Conservation (phyloP, 2,113 vertebrate species). For the Petrocephalus microphthalmus region DNA sequence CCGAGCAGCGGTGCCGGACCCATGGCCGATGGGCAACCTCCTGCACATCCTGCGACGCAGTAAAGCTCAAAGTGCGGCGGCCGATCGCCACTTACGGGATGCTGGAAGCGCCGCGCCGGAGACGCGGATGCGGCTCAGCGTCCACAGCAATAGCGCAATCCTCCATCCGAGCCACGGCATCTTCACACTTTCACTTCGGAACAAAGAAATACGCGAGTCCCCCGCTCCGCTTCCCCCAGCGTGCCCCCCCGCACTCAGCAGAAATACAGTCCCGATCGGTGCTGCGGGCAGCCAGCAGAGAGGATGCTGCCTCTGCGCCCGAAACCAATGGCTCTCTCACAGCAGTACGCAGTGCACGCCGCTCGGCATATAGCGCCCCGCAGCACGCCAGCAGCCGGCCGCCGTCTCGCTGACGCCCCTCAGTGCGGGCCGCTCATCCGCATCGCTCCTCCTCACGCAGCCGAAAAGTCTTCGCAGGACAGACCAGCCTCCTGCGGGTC, state of each 20-base stretch:
- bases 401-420: conserved; percentile 21
- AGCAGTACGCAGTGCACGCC: conserved; percentile 25
- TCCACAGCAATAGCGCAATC: conserved; percentile 34
- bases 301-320: conserved; percentile 20
- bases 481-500: conserved; percentile 23
- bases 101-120: conserved; percentile 27
- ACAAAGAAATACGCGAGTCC: conserved; percentile 32
- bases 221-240: conserved; percentile 1
- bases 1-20: not conserved
- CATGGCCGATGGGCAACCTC: not conserved
- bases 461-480: not conserved
- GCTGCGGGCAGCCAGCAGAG: conserved; percentile 16
- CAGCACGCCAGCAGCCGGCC: conserved; percentile 8
- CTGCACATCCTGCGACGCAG: conserved; percentile 17
- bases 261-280: conserved; percentile 16
- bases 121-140: conserved; percentile 27
- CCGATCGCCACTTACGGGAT: conserved; percentile 38
- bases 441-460: conserved; percentile 22
- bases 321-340: conserved; percentile 6
- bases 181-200: conserved; percentile 34
- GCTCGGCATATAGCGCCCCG: conserved; percentile 22
- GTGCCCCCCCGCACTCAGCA: conserved; percentile 25
- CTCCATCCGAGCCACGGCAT: conserved; percentile 34
- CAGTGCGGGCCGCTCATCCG: conserved; percentile 11
- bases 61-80: conserved; percentile 10